Conservation (phyloP, 2,888 invertebrate genomes). For the Heteromurus nitidus region DNA sequence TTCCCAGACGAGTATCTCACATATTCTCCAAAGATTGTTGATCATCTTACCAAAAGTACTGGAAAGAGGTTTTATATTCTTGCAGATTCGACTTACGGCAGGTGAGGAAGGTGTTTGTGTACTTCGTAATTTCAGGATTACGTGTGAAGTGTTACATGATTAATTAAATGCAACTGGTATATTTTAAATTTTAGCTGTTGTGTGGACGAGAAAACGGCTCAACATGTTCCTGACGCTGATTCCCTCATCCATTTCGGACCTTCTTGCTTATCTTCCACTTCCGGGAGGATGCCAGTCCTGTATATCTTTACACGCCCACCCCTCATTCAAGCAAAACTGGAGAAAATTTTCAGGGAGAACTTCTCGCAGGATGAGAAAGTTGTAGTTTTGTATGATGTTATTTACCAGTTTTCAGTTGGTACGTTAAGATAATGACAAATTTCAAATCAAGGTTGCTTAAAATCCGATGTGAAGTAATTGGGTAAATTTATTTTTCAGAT, state of each 20-base stretch:
- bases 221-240: slow-evolving; percentile 87
- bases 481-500: slow-evolving; percentile 16
- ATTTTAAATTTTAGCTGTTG: slow-evolving; percentile 82
- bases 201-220: slow-evolving; percentile 91
- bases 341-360: slow-evolving; percentile 60
- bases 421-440: slow-evolving; percentile 12
- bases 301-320: slow-evolving; percentile 82
- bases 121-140: not conserved
- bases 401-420: slow-evolving; percentile 74
- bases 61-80: slow-evolving; percentile 85
- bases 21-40: slow-evolving; percentile 82
- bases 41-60: slow-evolving; percentile 77
- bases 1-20: slow-evolving; percentile 89
- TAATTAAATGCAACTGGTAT: not conserved
- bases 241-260: slow-evolving; percentile 94
- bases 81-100: slow-evolving; percentile 94
- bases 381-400: slow-evolving; percentile 76
- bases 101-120: slow-evolving; percentile 76
- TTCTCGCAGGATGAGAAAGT: slow-evolving; percentile 73
- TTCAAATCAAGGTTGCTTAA: no score
- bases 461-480: not conserved
- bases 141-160: not conserved
- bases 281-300: slow-evolving; percentile 83
- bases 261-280: slow-evolving; percentile 87
- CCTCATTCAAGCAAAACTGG: slow-evolving; percentile 77